Conservation (phyloP, 1,140 invertebrate species). For the Telenomus remus region DNA sequence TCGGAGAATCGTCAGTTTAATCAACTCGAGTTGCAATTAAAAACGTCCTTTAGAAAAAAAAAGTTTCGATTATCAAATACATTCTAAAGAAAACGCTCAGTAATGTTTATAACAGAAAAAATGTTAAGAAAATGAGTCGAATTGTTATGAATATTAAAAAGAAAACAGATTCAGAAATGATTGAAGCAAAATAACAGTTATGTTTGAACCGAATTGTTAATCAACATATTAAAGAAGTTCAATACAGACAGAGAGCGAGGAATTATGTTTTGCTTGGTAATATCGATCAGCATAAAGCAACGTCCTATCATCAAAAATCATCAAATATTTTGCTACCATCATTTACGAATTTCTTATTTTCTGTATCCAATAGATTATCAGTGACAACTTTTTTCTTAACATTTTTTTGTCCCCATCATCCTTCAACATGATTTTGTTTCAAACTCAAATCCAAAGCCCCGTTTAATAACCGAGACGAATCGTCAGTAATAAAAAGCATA, state of each 20-base stretch:
- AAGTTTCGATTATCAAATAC: conserved; percentile 3
- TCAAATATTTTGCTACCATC: conserved; percentile 29
- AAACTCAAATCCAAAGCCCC: neutral
- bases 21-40: no score
- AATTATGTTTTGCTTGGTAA: neutral
- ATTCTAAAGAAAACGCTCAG: neutral
- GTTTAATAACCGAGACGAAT: neutral
- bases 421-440: neutral
- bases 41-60: neutral
- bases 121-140: conserved; percentile 6
- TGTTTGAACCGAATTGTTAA: no score
- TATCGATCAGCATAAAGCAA: neutral
- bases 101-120: no score
- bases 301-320: conserved; percentile 11
- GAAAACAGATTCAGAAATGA: conserved; percentile 5
- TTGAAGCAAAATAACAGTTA: conserved; percentile 8
- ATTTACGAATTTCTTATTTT: conserved; percentile 17
- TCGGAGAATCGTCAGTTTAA: no score
- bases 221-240: neutral
- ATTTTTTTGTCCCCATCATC: neutral
- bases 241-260: conserved; percentile 22
- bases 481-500: conserved; percentile 3
- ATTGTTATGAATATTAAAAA: neutral
- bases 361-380: neutral
- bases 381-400: no score